phyloP scores from a whole-genome alignment of 2,797 vertebrate species.

The Syngnathus rostellatus region DNA sequence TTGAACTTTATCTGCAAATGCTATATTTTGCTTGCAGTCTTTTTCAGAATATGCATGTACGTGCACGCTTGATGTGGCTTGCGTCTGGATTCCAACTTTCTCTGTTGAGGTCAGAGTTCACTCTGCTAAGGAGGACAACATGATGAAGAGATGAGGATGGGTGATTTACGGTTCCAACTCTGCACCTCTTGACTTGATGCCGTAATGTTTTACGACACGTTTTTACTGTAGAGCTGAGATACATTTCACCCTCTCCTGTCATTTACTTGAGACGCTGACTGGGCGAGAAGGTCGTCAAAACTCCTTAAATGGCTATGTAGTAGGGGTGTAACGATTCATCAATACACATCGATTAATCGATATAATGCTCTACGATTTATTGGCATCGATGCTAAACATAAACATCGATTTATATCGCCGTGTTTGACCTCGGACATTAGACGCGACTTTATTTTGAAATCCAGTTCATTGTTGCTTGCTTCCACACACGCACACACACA shows the following conservation, averaged over 20 bases:
- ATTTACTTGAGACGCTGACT: not conserved
- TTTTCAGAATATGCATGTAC: not conserved
- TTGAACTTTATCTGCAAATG: not conserved
- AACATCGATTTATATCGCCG: too few relatives aligned
- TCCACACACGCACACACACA: not conserved
- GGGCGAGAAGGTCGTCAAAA: not conserved
- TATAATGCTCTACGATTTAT: too few relatives aligned
- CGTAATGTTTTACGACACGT: not conserved
- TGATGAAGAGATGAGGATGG: not conserved
- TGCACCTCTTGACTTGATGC: constrained; percentile 3
- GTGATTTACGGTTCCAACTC: not conserved
- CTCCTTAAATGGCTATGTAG: not conserved
- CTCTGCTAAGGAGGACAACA: not conserved
- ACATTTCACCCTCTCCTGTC: not conserved
- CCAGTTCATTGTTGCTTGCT: too few relatives aligned
- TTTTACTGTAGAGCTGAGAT: not conserved
- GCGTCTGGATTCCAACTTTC: not conserved
- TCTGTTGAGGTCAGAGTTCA: not conserved
- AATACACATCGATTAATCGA: too few relatives aligned
- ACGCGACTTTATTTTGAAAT: too few relatives aligned
- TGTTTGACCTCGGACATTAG: too few relatives aligned
- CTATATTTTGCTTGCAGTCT: not conserved
- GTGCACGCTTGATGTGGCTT: not conserved
- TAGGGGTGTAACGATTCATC: too few relatives aligned
- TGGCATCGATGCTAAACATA: too few relatives aligned